phyloP scores from a whole-genome alignment of 1,140 invertebrate genomes.

The Xylocopa sonorina region DNA sequence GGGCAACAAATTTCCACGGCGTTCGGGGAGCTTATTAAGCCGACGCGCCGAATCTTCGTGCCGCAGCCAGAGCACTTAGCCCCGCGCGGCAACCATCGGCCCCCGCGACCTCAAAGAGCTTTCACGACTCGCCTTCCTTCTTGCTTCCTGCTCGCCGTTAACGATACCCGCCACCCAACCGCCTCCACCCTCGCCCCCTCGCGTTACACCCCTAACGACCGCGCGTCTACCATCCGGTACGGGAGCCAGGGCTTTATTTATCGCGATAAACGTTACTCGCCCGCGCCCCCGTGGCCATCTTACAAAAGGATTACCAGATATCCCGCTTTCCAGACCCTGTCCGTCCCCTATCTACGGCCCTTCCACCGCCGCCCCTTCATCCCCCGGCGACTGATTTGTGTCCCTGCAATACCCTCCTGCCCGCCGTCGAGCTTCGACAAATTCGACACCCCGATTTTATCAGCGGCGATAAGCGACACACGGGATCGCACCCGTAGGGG shows the following conservation, averaged over 20 bases:
- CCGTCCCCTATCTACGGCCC: not conserved
- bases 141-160: slow-evolving; percentile 13
- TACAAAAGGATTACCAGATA: slow-evolving; percentile 47
- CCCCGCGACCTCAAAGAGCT: slow-evolving; percentile 61
- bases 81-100: slow-evolving; percentile 33
- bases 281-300: slow-evolving; percentile 18
- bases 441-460: slow-evolving; percentile 41
- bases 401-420: not conserved
- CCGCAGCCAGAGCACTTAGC: slow-evolving; percentile 48
- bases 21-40: slow-evolving; percentile 72
- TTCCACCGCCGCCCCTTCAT: no score
- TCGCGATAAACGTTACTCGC: slow-evolving; percentile 41
- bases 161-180: not conserved
- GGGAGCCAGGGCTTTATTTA: slow-evolving; percentile 38
- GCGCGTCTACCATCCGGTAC: slow-evolving; percentile 5
- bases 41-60: slow-evolving; percentile 50
- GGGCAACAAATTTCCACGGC: slow-evolving; percentile 73
- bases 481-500: not conserved
- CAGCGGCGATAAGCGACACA: slow-evolving; percentile 21
- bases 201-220: slow-evolving; percentile 28
- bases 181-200: no score
- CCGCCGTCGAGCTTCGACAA: not conserved
- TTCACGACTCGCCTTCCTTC: slow-evolving; percentile 48
- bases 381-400: slow-evolving; percentile 8
- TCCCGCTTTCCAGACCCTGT: not conserved